Conservation (phyloP, 2,113 vertebrate species). For the Mormyrus lacerda region DNA sequence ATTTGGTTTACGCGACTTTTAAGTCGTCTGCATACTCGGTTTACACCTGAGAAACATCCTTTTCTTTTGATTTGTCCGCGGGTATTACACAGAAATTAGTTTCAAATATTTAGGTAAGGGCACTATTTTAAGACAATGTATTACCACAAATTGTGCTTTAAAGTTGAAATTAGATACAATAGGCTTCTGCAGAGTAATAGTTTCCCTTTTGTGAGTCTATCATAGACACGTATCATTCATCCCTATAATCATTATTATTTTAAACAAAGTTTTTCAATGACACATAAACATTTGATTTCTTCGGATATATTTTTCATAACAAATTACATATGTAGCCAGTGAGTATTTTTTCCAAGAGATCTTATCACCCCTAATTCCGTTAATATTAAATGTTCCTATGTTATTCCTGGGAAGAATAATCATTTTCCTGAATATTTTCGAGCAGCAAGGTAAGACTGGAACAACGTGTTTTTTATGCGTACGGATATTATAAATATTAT, state of each 20-base stretch:
- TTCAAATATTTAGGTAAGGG: neutral
- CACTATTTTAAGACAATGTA: neutral
- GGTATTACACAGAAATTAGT: neutral
- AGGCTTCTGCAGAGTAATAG: neutral
- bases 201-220: neutral
- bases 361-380: neutral
- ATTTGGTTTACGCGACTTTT: slow-evolving; percentile 36
- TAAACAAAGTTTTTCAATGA: neutral
- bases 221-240: neutral
- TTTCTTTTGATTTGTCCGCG: neutral
- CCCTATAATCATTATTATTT: neutral
- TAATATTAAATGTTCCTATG: neutral
- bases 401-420: neutral
- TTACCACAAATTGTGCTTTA: neutral
- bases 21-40: slow-evolving; percentile 30
- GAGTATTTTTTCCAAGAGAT: neutral
- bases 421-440: neutral
- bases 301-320: neutral
- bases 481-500: neutral
- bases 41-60: neutral
- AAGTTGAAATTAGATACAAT: neutral
- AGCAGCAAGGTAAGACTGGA: neutral
- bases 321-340: neutral
- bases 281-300: neutral
- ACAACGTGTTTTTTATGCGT: neutral